Percentiles rank a stretch among this genome's conserved stretches.
Evolutionary conservation across 2,113 vertebrate species (phyloP).

Genomic region (Phocoena sinus): DNA sequence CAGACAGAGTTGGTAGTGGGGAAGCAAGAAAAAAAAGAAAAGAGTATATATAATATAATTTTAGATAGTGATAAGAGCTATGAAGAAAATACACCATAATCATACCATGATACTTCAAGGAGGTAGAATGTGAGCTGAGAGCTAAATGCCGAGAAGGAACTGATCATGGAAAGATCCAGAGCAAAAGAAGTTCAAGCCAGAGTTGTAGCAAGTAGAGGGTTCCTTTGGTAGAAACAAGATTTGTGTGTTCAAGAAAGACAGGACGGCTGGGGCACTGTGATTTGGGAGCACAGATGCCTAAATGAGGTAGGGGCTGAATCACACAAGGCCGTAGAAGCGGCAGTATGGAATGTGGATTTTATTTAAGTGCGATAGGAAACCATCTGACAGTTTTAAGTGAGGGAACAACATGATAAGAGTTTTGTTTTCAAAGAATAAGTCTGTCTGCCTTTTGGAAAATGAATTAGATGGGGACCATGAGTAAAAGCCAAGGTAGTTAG

Average conservation of each 20-base stretch:
- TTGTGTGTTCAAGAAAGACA: not conserved
- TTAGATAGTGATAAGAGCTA: not conserved
- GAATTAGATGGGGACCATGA: not conserved
- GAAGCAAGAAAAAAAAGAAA: not conserved
- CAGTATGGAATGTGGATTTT: fast-evolving
- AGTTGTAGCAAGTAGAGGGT: too few species aligned
- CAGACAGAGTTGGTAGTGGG: not conserved
- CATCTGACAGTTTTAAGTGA: not conserved
- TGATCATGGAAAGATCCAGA: not conserved
- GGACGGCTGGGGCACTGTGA: not conserved
- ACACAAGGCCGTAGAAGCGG: not conserved
- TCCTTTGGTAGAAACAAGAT: not conserved
- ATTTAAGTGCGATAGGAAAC: not conserved
- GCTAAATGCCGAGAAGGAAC: not conserved
- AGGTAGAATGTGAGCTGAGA: not conserved
- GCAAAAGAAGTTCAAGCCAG: too few species aligned
- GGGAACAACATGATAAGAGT: not conserved
- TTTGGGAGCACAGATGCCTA: not conserved
- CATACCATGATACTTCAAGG: fast-evolving
- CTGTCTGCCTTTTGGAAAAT: not conserved
- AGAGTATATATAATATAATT: not conserved
- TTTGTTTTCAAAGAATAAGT: not conserved
- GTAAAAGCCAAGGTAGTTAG: not conserved
- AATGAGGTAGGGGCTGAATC: too few species aligned
- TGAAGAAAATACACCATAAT: not conserved